Evolutionary conservation across 2,888 invertebrate species (phyloP), one percentile per base, ranked within the genome.

Genomic region (Schizaphis graminum): DNA sequence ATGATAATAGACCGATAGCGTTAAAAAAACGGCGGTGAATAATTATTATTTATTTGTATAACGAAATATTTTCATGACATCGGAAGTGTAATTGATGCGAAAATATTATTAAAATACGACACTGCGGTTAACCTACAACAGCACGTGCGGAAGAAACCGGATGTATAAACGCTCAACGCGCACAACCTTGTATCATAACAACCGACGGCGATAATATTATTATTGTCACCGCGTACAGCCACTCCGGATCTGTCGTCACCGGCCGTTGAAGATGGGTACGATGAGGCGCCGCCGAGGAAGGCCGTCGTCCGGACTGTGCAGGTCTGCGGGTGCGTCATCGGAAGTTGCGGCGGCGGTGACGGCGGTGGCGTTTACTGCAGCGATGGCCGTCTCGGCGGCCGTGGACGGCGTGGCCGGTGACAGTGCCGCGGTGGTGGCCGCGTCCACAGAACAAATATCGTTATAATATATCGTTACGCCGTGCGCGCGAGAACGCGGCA

Each of bases 381-480:
- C 26, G 10, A 16, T 41, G 16, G 28, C 47, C 28, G 56, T 57
- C 21, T n/a, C 57, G 26, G 16, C 16, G 91, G 28, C 13, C 49
- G 77, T 49, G 57, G 24, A 47, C n/a, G n/a, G 21, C 61, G 24
- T 56, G 47, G 90, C 1, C 61, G 10, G 47, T 21, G 35, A 35
- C 77, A 21, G 35, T 77, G 21, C 26, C 10, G 28, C 21, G 35
- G 16, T 7, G 35, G 35, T 77, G 77, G 77, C 21, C 77, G 77
- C 77, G 35, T 77, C 77, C 77, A 21, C 0, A 35, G 77, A 24
- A 7, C 21, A 77, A 8, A 35, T 24, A 41, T 35, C 77, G 35
- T 77, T 35, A 77, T 77, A 77, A 77, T 77, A 77, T 41, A 77
- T 77, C 77, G 35, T 35, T 86, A 88, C 88, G 88, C 88, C 84